Percentiles rank a stretch among this genome's conserved stretches.
Conservation (phyloP, 2,888 invertebrate genomes). For the Saturnia pavonia region DNA sequence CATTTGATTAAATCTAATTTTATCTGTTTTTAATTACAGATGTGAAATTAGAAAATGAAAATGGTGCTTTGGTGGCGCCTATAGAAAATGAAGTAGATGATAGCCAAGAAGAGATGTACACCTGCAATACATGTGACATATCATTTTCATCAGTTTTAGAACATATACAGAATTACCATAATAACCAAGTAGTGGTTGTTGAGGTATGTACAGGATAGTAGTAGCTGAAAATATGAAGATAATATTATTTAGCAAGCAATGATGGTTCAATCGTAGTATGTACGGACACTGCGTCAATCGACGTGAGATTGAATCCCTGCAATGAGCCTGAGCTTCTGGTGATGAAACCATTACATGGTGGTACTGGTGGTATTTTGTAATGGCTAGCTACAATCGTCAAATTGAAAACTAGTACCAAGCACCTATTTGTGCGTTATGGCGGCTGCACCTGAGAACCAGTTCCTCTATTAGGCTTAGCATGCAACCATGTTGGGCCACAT, state of each 20-base stretch:
- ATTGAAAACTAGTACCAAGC: no score
- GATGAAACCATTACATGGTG: no score
- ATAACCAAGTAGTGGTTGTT: slow-evolving; percentile 85
- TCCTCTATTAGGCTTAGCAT: no score
- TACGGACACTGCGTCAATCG: no score
- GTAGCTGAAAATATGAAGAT: neutral
- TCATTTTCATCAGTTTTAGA: slow-evolving; percentile 84
- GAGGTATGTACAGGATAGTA: slow-evolving; percentile 64
- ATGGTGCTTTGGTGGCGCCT: slow-evolving; percentile 33
- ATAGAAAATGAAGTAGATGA: slow-evolving; percentile 43
- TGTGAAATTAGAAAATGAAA: slow-evolving; percentile 17
- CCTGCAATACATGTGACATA: slow-evolving; percentile 85
- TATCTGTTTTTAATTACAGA: slow-evolving; percentile 4
- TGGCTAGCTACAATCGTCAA: no score
- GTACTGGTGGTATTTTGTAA: no score
- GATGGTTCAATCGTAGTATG: no score
- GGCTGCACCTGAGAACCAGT: no score
- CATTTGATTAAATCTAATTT: neutral
- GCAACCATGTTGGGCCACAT: no score
- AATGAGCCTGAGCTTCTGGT: no score
- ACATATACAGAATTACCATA: slow-evolving; percentile 85
- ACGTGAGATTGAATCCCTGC: no score
- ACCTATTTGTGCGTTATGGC: no score
- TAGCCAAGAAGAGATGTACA: slow-evolving; percentile 74
- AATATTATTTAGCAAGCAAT: neutral